Base-by-base conservation (phyloP, 2,797 vertebrate species). In the Macrochelys suwanniensis region DNA sequence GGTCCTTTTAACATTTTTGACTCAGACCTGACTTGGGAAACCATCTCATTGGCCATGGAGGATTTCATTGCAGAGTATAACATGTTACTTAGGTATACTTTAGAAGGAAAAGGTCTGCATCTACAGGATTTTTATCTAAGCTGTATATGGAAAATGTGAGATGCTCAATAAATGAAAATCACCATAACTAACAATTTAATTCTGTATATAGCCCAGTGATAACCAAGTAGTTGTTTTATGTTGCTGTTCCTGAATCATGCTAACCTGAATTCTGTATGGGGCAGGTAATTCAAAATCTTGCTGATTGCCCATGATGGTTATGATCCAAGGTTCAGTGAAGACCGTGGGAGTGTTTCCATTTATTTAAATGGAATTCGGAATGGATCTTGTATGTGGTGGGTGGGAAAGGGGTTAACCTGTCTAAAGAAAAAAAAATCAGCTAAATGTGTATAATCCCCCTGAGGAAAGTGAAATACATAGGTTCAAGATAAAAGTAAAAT, bases 1-100 rank as follows among this genome's bases (percentile, higher is more conserved):
- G 74, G 87, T 80, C 51, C 26, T 95, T 80, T 0, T 56, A 80
- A 84, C 78, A 56, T 88, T 94, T 93, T 93, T 90, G 33, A 42
- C 57, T 47, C 25, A 33, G 45, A 31, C 28, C 31, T 49, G 85
- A 87, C 80, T n/a, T 78, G 28, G 42, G 80, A 61, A 89, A 91
- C 65, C 17, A 49, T 56, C 74, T 89, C 77, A 5, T 78, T 91
- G 89, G 77, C 88, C 50, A 49, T 56, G 54, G 42, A 47, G 61
- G 49, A 19, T 50, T 71, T 56, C 85, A 94, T 77, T 77, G 91
- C 76, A 82, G 0, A 7, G 59, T 16, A 2, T 84, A 74, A 65
- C 53, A 76, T 15, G 59, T 54, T 74, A 11, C 59, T 45, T 65
- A 16, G 0, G 7, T 37, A 37, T 54, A 26, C 59, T 89, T 17